Evolutionary conservation across 2,113 vertebrate genomes (phyloP).

Genomic region (Strix aluco): DNA sequence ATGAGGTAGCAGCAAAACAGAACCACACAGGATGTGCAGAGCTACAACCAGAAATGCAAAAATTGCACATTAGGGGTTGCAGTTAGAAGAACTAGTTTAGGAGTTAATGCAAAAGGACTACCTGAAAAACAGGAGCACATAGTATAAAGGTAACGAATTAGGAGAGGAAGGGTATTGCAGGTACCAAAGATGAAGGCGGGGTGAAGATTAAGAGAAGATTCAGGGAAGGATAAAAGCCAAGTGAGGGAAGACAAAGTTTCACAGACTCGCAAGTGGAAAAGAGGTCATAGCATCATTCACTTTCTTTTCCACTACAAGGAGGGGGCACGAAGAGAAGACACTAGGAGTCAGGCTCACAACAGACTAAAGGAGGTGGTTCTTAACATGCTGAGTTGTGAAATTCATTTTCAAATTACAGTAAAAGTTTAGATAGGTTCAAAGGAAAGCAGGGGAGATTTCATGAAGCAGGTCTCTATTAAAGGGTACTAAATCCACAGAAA

Average conservation of each 20-base stretch:
- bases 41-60: background rate
- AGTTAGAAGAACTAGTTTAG: background rate
- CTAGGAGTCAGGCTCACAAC: background rate
- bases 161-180: background rate
- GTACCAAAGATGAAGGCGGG: background rate
- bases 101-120: background rate
- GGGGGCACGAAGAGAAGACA: background rate
- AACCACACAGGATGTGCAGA: background rate
- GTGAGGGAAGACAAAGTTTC: background rate
- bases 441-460: background rate
- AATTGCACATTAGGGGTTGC: background rate
- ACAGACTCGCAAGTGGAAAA: background rate
- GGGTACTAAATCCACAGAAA: background rate
- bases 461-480: background rate
- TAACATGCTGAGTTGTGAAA: background rate
- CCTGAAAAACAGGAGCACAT: background rate
- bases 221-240: background rate
- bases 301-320: background rate
- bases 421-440: background rate
- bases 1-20: background rate
- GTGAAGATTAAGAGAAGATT: background rate
- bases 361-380: background rate
- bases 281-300: background rate
- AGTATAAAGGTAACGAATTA: background rate
- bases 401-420: background rate